A percentile compares a stretch with the other conserved stretches of the same genome.
phyloP scores from a whole-genome alignment of 2,888 invertebrate species.

The Eupithecia subfuscata region DNA sequence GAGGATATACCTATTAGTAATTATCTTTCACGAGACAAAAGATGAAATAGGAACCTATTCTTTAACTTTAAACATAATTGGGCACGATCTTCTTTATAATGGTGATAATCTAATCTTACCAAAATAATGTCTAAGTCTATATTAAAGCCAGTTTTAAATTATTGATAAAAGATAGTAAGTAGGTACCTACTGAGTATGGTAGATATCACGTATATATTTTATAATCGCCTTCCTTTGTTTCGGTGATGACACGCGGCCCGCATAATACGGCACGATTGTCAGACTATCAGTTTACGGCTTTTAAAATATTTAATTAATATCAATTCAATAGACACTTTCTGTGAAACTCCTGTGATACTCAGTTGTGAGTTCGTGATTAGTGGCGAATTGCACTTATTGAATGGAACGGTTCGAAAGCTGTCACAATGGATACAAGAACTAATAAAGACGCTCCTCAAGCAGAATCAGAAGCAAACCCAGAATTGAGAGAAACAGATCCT shows the following conservation, averaged over 20 bases:
- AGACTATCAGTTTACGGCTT: not conserved
- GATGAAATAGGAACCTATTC: not conserved
- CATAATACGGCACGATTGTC: not conserved
- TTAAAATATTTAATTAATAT: constrained; percentile 17
- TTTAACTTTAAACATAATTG: not conserved
- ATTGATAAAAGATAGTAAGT: constrained; percentile 3
- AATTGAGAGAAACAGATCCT: constrained; percentile 44
- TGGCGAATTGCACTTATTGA: constrained; percentile 11
- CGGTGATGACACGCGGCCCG: not conserved
- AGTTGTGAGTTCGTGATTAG: constrained; percentile 28
- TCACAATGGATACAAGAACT: constrained; percentile 32
- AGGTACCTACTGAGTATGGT: not conserved
- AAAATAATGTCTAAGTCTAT: not conserved
- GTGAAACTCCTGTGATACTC: constrained; percentile 23
- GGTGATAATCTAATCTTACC: not conserved
- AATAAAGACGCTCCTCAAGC: not conserved
- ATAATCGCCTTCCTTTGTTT: constrained; percentile 25
- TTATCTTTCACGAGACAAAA: not conserved
- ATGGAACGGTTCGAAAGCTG: not conserved
- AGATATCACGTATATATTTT: constrained; percentile 7
- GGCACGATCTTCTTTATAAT: not conserved
- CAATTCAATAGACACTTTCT: constrained; percentile 29
- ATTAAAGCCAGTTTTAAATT: not conserved
- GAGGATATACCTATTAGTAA: not conserved
- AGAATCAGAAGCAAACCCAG: constrained; percentile 13